Evolutionary conservation across 2,113 vertebrate genomes (phyloP).

Genomic region (Tyto alba): DNA sequence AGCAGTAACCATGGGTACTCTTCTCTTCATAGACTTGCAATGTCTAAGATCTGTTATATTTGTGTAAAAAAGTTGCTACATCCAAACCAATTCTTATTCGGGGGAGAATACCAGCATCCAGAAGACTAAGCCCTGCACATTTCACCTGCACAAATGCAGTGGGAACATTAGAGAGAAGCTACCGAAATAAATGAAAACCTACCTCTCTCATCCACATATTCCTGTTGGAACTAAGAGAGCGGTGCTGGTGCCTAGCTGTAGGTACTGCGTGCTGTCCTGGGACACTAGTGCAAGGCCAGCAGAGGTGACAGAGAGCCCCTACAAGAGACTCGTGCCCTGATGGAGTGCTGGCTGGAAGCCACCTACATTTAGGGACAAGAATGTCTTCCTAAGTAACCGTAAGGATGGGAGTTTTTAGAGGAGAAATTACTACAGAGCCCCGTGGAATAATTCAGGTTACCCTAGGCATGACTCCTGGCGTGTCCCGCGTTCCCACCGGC

Average conservation of each 20-base stretch:
- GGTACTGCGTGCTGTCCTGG: too few relatives aligned
- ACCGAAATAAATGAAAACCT: background rate
- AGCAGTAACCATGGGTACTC: background rate
- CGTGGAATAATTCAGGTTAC: background rate
- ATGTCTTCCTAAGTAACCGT: background rate
- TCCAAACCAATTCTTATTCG: background rate
- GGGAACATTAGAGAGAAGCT: background rate
- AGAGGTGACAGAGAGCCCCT: background rate
- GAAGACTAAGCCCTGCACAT: background rate
- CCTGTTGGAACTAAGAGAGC: background rate
- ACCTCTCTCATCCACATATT: background rate
- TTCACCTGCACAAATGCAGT: background rate
- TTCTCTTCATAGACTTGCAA: background rate
- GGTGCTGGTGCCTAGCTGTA: background rate
- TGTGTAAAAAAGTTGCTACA: background rate
- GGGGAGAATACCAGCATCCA: background rate
- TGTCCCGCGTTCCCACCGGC: fast-evolving
- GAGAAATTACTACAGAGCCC: background rate
- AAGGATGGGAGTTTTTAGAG: background rate
- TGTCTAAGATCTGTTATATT: fast-evolving
- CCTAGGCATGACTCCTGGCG: too few relatives aligned
- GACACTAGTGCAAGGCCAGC: background rate
- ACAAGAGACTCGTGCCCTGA: background rate
- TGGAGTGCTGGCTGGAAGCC: background rate
- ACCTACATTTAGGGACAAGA: background rate